Conservation (phyloP, 2,113 vertebrate genomes). For the Marcusenius ussheri region DNA sequence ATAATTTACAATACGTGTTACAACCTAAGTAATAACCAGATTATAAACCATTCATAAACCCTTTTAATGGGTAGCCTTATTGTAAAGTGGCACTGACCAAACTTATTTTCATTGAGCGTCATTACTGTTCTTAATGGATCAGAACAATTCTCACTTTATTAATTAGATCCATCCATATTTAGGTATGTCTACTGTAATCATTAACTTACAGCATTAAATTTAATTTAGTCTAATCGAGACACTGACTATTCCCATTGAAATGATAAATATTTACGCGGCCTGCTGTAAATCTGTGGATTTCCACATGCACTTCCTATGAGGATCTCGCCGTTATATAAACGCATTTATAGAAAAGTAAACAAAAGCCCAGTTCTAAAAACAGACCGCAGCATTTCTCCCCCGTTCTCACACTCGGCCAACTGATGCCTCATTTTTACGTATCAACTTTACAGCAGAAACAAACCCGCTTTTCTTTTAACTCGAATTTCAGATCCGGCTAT, state of each 20-base stretch:
- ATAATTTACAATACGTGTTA: too few relatives aligned
- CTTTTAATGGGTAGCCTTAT: too few relatives aligned
- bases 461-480: neutral
- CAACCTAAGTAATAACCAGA: too few relatives aligned
- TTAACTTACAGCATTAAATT: neutral
- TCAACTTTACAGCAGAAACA: neutral
- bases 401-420: neutral
- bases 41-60: too few relatives aligned
- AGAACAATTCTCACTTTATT: neutral
- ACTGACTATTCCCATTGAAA: neutral
- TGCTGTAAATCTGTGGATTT: neutral
- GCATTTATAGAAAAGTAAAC: neutral
- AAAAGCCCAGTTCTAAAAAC: neutral
- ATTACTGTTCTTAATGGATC: neutral
- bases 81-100: slow-evolving; percentile 29
- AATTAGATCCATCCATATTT: neutral
- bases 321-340: neutral
- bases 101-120: slow-evolving; percentile 21
- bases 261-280: neutral
- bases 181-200: neutral
- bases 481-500: neutral
- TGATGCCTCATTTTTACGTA: neutral
- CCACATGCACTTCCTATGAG: neutral
- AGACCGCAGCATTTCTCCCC: neutral
- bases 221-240: neutral